phyloP scores from a whole-genome alignment of 2,888 invertebrate genomes.

The Hirtodrosophila duncani region DNA sequence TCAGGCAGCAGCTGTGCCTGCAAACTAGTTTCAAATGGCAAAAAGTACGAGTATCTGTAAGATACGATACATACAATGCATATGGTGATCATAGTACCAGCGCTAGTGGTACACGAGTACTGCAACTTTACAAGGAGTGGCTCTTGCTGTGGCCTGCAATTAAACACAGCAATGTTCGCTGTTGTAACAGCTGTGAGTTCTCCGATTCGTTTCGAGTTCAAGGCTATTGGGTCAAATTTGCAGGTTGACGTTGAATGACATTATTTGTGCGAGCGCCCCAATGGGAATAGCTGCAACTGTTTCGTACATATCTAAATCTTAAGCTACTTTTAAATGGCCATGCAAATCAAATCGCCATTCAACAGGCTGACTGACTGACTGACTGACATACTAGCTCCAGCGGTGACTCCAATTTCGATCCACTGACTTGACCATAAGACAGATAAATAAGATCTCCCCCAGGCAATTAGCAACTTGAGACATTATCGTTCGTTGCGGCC shows the following conservation, averaged over 20 bases:
- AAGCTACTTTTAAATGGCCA: slow-evolving; percentile 26
- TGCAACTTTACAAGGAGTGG: slow-evolving; percentile 53
- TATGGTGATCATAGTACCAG: not conserved
- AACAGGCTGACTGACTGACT: slow-evolving; percentile 24
- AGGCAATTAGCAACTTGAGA: slow-evolving; percentile 56
- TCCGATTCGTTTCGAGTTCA: slow-evolving; percentile 59
- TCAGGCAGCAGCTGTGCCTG: slow-evolving; percentile 45
- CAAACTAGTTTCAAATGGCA: slow-evolving; percentile 72
- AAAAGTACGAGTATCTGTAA: slow-evolving; percentile 64
- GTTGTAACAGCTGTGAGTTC: slow-evolving; percentile 35
- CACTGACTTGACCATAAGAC: slow-evolving; percentile 15
- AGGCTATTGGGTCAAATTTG: slow-evolving; percentile 71
- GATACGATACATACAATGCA: slow-evolving; percentile 44
- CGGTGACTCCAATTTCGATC: too few relatives aligned
- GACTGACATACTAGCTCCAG: slow-evolving; percentile 1
- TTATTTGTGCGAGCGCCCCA: slow-evolving; percentile 34
- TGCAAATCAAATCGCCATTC: too few relatives aligned
- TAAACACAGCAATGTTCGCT: slow-evolving; percentile 52
- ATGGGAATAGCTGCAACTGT: not conserved
- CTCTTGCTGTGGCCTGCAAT: slow-evolving; percentile 48
- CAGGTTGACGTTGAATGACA: slow-evolving; percentile 71
- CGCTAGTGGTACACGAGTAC: too few relatives aligned
- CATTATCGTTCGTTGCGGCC: slow-evolving; percentile 35
- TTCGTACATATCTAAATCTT: slow-evolving; percentile 20
- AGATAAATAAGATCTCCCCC: slow-evolving; percentile 21